phyloP scores from a whole-genome alignment of 2,113 vertebrate genomes.

The Aegithalos caudatus region DNA sequence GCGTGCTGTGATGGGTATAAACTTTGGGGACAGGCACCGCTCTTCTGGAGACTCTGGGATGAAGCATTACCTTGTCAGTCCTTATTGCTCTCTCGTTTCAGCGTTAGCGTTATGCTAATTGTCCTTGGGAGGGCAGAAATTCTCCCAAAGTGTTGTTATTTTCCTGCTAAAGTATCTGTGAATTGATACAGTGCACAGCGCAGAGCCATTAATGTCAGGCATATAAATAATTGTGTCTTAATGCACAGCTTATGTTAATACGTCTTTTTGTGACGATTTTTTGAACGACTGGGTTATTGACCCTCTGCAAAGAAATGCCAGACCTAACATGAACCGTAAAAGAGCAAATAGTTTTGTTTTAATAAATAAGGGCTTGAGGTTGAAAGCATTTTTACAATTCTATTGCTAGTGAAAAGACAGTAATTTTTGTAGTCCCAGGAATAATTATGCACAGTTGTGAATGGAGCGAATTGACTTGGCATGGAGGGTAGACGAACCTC shows the following conservation, averaged over 20 bases:
- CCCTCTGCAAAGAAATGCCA: conserved; percentile 3
- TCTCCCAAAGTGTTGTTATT: neutral
- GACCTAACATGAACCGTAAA: neutral
- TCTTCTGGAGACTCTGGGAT: neutral
- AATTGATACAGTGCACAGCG: neutral
- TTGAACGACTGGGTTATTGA: conserved; percentile 48
- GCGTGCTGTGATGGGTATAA: neutral
- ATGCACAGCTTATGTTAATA: conserved; percentile 62
- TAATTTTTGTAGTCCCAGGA: neutral
- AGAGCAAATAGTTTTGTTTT: neutral
- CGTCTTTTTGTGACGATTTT: conserved; percentile 21
- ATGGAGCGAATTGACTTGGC: neutral
- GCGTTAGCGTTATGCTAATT: neutral
- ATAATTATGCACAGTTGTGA: neutral
- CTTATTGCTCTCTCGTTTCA: neutral
- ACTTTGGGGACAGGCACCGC: neutral
- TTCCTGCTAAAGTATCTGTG: neutral
- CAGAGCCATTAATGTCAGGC: conserved; percentile 22
- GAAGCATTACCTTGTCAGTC: neutral
- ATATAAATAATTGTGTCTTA: conserved; percentile 43
- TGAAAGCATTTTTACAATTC: neutral
- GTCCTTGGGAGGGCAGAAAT: neutral
- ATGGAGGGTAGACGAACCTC: neutral
- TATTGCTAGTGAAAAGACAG: neutral
- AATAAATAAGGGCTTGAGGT: neutral